Evolutionary conservation across 2,888 invertebrate genomes (phyloP).

Genomic region (Drosophila neonasuta): DNA sequence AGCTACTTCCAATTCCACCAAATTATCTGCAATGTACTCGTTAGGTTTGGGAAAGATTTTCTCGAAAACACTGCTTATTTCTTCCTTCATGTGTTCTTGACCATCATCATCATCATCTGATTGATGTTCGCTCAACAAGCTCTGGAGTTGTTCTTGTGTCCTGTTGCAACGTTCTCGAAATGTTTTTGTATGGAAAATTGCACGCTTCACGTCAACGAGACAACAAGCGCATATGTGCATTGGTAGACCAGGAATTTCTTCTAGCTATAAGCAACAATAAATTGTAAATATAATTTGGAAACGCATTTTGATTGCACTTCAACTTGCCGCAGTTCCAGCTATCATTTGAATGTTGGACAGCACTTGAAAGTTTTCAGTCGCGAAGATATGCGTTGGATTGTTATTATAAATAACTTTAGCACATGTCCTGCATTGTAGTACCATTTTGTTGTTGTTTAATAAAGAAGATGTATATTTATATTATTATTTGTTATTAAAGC

Average conservation of each 20-base stretch:
- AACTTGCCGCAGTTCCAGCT: slow-evolving; percentile 41
- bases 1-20: slow-evolving; percentile 3
- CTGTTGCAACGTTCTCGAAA: slow-evolving; percentile 55
- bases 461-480: no score
- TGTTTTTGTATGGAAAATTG: slow-evolving; percentile 27
- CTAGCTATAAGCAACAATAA: slow-evolving; percentile 31
- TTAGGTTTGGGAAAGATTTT: background rate
- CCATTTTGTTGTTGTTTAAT: slow-evolving; percentile 41
- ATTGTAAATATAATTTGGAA: background rate
- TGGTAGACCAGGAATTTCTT: slow-evolving; percentile 39
- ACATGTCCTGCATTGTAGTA: slow-evolving; percentile 60
- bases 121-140: background rate
- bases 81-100: background rate
- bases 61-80: background rate
- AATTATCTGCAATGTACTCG: slow-evolving; percentile 8
- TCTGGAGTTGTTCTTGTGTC: slow-evolving; percentile 43
- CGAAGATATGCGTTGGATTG: slow-evolving; percentile 55
- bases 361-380: slow-evolving; percentile 31
- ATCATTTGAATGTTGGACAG: slow-evolving; percentile 39
- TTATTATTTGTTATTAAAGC: no score
- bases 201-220: slow-evolving; percentile 50
- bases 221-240: slow-evolving; percentile 59
- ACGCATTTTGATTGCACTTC: background rate
- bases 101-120: background rate
- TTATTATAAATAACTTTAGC: slow-evolving; percentile 48